Evolutionary conservation across 2,888 invertebrate species (phyloP).

Genomic region (Acleris holmiana): DNA sequence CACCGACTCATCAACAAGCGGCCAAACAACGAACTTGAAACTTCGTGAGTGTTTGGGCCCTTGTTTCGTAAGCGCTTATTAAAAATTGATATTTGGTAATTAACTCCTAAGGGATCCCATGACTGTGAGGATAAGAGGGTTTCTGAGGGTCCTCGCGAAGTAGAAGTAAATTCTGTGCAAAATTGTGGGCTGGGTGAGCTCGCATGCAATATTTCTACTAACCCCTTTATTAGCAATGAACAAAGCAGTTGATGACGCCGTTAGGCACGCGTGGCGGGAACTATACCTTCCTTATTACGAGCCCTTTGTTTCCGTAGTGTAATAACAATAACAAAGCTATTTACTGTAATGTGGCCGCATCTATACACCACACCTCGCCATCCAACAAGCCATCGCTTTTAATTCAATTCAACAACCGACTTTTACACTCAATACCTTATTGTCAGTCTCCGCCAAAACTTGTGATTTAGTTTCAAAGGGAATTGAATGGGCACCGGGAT

Average conservation of each 20-base stretch:
- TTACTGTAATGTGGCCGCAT: slow-evolving; percentile 5
- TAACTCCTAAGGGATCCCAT: slow-evolving; percentile 5
- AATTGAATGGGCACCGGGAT: slow-evolving; percentile 71
- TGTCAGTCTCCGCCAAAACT: slow-evolving; percentile 74
- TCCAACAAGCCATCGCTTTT: slow-evolving; percentile 21
- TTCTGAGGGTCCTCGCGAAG: not conserved
- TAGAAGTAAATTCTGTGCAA: slow-evolving; percentile 16
- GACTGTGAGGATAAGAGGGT: slow-evolving; percentile 1
- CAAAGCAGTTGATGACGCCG: slow-evolving; percentile 14
- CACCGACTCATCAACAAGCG: slow-evolving; percentile 8
- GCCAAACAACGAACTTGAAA: slow-evolving; percentile 23
- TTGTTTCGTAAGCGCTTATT: slow-evolving; percentile 13
- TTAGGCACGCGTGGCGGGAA: slow-evolving; percentile 3
- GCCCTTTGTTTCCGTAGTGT: not conserved
- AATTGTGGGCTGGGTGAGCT: slow-evolving; percentile 2
- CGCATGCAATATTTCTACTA: slow-evolving; percentile 13
- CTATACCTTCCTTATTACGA: slow-evolving; percentile 18
- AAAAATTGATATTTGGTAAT: slow-evolving; percentile 23
- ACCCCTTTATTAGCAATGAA: slow-evolving; percentile 25
- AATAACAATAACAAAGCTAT: not conserved
- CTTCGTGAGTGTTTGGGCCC: slow-evolving; percentile 9
- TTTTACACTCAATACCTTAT: slow-evolving; percentile 66
- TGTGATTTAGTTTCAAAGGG: slow-evolving; percentile 78
- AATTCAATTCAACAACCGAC: slow-evolving; percentile 37
- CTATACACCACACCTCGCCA: not conserved